These are phyloP conservation scores for Cirrhinus mrigala DNA, from an alignment of 2,797 vertebrate genomes.

Conservation along the genomic window DNA sequence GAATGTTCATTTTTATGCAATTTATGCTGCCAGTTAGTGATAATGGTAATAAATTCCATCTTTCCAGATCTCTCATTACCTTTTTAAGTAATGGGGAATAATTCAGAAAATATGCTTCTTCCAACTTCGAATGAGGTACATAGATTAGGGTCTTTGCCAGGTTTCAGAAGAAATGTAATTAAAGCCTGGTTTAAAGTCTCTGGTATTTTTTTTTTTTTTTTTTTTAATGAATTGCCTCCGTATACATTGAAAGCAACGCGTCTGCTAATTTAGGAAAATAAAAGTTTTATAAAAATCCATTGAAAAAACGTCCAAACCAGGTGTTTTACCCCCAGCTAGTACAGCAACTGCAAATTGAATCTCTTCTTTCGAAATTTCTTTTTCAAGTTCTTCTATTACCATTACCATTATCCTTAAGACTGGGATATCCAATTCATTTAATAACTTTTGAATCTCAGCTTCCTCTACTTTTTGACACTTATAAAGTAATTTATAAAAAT, in stretches of 20 bases:
- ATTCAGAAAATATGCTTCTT: no score
- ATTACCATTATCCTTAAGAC: no score
- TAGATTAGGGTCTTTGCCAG: background rate
- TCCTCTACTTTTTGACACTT: background rate
- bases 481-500: background rate
- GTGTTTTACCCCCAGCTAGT: background rate
- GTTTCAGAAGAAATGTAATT: background rate
- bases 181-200: background rate
- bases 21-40: no score
- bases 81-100: no score
- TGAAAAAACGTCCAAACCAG: background rate
- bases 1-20: no score
- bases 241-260: background rate
- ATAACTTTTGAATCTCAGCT: background rate
- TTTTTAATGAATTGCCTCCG: background rate
- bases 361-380: background rate
- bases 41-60: no score
- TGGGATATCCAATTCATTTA: background rate
- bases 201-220: background rate
- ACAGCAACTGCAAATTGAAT: background rate
- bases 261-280: background rate
- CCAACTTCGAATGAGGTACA: no score
- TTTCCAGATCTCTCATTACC: no score
- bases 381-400: conserved; percentile 3
- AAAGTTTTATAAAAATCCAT: background rate